A percentile compares a stretch with the other conserved stretches of the same genome.
phyloP scores from a whole-genome alignment of 2,888 invertebrate genomes.

The Drosophila paracracens region DNA sequence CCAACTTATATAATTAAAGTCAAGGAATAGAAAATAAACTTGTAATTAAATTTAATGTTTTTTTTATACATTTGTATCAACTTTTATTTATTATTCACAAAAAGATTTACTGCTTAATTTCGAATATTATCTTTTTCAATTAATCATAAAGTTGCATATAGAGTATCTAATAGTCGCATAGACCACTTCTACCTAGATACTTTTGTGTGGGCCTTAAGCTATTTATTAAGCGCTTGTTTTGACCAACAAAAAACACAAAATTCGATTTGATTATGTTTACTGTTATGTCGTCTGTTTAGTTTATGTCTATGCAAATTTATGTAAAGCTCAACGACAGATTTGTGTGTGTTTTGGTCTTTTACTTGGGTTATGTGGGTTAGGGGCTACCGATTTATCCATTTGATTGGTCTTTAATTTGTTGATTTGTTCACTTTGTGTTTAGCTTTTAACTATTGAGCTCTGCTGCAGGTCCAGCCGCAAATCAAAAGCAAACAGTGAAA shows the following conservation, averaged over 20 bases:
- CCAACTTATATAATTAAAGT: not conserved
- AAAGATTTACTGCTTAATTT: not conserved
- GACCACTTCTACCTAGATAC: fast-evolving
- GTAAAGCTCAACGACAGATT: conserved; percentile 58
- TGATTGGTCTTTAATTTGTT: conserved; percentile 70
- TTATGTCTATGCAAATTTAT: conserved; percentile 72
- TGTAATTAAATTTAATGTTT: not conserved
- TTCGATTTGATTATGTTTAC: conserved; percentile 70
- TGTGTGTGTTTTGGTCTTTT: conserved; percentile 10
- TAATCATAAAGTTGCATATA: not conserved
- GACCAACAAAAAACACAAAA: conserved; percentile 35
- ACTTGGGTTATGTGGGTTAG: conserved; percentile 41
- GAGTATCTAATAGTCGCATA: conserved; percentile 24
- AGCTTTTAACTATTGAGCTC: conserved; percentile 7
- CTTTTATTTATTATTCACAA: not conserved
- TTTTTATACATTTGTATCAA: not conserved
- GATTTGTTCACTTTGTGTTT: conserved; percentile 23
- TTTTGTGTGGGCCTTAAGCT: conserved; percentile 33
- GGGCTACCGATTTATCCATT: conserved; percentile 62
- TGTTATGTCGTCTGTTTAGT: conserved; percentile 66
- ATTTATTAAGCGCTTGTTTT: conserved; percentile 70
- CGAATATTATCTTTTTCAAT: not conserved
- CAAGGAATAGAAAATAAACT: not conserved
- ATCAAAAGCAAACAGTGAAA: conserved; percentile 60
- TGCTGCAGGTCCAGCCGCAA: conserved; percentile 23